Base-by-base conservation (phyloP, 1,140 invertebrate genomes). In the Achroia grisella region DNA sequence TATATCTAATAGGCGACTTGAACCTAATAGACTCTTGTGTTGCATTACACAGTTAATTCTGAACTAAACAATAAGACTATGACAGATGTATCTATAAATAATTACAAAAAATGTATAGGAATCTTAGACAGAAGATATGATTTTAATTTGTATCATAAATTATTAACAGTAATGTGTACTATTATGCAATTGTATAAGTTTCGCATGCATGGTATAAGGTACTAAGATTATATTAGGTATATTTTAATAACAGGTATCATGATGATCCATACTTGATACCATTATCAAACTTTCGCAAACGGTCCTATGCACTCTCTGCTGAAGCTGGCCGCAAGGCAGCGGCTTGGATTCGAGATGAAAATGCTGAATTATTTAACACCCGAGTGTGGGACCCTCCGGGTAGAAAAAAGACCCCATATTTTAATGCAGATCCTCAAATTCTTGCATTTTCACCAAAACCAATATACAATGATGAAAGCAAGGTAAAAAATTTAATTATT, bases 251-350 rank as follows among this genome's bases (percentile, higher is more conserved):
- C 53, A 87, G 84, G 73, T 97, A 91, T 74, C 92, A 95, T 64
- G 95, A 98, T 89, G 96, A 98, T 86, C 95, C 96, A 4, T 97
- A 88, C 74, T 84, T 97, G 2, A 93, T 93, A 57, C 96, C 96
- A n/a, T 72, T 86, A 35, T 94, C 93, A n/a, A 93, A 92, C 79
- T 65, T 86, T 32, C 75, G 88, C 4, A 93, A 96, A 81, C 76
- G 95, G 53, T 82, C 87, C 0, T 97, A 88, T 87, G 91, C 94
- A 5, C 74, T 98, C 54, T 89, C 95, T 4, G 91, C 93, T 70
- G 95, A 97, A 75, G 89, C 95, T 14, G 96, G 96, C 4, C 89
- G 90, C 39, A 97, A 95, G 86, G 92, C 96, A 33, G 96, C 96
- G 1, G 89, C 90, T 46, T 98, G 94, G 93, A 89, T 98, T 36